A percentile compares a stretch with the other conserved stretches of the same genome.
phyloP scores from a whole-genome alignment of 2,888 invertebrate genomes.

The Dynastes hyllus region DNA sequence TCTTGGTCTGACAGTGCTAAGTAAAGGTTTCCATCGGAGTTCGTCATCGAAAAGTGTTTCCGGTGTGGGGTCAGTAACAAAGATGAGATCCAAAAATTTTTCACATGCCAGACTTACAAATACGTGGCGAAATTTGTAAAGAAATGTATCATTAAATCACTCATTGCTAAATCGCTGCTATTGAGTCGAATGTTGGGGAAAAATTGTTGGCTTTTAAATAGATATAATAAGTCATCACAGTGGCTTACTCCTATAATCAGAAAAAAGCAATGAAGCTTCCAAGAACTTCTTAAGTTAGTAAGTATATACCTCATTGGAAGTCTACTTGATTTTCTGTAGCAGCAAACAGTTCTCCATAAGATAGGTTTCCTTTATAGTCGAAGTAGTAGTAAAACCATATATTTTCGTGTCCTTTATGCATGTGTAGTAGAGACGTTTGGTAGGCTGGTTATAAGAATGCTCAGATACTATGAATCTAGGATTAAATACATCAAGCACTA shows the following conservation, averaged over 20 bases:
- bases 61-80: constrained; percentile 20
- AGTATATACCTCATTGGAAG: constrained; percentile 62
- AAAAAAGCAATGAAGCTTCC: too few species aligned
- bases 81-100: neutral
- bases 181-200: constrained; percentile 67
- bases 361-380: constrained; percentile 70
- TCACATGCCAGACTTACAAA: constrained; percentile 66
- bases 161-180: constrained; percentile 66
- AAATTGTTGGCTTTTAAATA: constrained; percentile 67
- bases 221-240: constrained; percentile 74
- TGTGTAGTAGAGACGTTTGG: constrained; percentile 65
- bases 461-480: constrained; percentile 72
- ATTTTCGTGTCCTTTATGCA: constrained; percentile 64
- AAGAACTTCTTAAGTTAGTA: too few species aligned
- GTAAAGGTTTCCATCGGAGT: constrained; percentile 22
- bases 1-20: constrained; percentile 37
- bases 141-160: constrained; percentile 67
- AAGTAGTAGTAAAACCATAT: constrained; percentile 72
- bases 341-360: constrained; percentile 70
- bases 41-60: neutral
- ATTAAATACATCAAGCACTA: neutral
- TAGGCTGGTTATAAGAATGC: constrained; percentile 71
- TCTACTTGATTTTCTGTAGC: constrained; percentile 62
- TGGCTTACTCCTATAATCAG: constrained; percentile 69
- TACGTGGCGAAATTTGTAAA: constrained; percentile 72